Evolutionary conservation across 1,140 invertebrate genomes (phyloP).

Genomic region (Lucilia sericata): DNA sequence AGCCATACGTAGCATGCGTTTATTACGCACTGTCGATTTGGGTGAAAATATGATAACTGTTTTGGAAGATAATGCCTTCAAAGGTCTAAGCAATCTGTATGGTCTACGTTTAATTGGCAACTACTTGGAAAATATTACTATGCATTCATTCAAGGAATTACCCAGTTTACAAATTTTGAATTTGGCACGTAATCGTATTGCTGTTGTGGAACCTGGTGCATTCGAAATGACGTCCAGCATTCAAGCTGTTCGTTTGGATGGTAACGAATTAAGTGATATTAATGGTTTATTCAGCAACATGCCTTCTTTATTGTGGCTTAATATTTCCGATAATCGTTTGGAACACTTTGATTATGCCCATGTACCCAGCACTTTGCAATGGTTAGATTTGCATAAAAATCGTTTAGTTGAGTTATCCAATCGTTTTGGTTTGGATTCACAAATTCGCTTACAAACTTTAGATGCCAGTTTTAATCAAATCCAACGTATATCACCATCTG

Average conservation of each 20-base stretch:
- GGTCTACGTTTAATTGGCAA: constrained; percentile 89
- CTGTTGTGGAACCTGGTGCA: constrained; percentile 82
- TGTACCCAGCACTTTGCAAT: constrained; percentile 83
- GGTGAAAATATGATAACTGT: constrained; percentile 85
- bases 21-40: constrained; percentile 85
- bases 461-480: constrained; percentile 88
- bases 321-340: constrained; percentile 91
- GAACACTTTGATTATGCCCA: constrained; percentile 91
- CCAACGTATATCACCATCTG: constrained; percentile 75
- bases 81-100: constrained; percentile 82
- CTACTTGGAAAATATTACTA: constrained; percentile 86
- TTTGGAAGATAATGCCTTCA: constrained; percentile 83
- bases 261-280: constrained; percentile 86
- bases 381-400: constrained; percentile 92
- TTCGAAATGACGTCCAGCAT: constrained; percentile 84
- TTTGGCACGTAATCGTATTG: constrained; percentile 86
- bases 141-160: constrained; percentile 82
- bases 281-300: constrained; percentile 87
- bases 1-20: constrained; percentile 78
- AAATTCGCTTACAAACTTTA: constrained; percentile 80
- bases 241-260: constrained; percentile 87
- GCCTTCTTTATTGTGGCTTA: constrained; percentile 86
- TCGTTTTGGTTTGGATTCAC: constrained; percentile 77
- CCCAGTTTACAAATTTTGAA: constrained; percentile 89
- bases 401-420: constrained; percentile 85